Evolutionary conservation across 2,113 vertebrate genomes (phyloP).

Genomic region (Mugil cephalus): DNA sequence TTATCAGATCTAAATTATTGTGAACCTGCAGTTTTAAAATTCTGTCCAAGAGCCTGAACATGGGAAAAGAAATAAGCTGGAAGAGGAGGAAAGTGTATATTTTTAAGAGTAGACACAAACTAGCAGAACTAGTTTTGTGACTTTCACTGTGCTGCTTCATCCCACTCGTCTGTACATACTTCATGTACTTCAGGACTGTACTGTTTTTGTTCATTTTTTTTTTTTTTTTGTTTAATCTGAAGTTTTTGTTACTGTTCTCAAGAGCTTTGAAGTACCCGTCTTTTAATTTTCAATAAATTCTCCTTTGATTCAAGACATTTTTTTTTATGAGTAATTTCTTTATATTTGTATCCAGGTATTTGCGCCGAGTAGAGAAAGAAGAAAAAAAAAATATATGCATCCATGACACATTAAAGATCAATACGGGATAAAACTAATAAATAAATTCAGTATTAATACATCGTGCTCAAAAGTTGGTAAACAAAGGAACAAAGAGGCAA

Average conservation of each 20-base stretch:
- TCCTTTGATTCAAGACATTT: constrained; percentile 55
- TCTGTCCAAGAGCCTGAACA: not conserved
- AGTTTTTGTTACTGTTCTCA: constrained; percentile 71
- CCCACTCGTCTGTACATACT: constrained; percentile 55
- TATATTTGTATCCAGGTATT: too few relatives aligned
- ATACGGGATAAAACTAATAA: too few relatives aligned
- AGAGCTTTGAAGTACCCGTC: constrained; percentile 58
- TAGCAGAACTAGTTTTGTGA: constrained; percentile 22
- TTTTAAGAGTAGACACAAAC: constrained; percentile 21
- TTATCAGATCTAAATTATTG: constrained; percentile 38
- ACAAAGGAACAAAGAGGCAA: too few relatives aligned
- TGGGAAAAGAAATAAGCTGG: not conserved
- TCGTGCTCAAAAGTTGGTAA: too few relatives aligned
- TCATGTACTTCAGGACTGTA: constrained; percentile 61
- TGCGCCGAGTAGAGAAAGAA: too few relatives aligned
- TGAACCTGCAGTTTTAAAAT: constrained; percentile 22
- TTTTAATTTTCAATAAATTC: constrained; percentile 78
- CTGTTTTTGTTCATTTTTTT: constrained; percentile 41
- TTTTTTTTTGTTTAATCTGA: constrained; percentile 42
- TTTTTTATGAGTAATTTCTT: not conserved
- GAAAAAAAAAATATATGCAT: too few relatives aligned
- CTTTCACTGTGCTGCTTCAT: constrained; percentile 41
- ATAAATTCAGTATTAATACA: too few relatives aligned
- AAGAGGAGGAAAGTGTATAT: not conserved
- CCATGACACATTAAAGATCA: too few relatives aligned